Percentiles rank a stretch among this genome's conserved stretches.
Conservation (phyloP, 2,113 vertebrate species). For the Paracanthobrama guichenoti region DNA sequence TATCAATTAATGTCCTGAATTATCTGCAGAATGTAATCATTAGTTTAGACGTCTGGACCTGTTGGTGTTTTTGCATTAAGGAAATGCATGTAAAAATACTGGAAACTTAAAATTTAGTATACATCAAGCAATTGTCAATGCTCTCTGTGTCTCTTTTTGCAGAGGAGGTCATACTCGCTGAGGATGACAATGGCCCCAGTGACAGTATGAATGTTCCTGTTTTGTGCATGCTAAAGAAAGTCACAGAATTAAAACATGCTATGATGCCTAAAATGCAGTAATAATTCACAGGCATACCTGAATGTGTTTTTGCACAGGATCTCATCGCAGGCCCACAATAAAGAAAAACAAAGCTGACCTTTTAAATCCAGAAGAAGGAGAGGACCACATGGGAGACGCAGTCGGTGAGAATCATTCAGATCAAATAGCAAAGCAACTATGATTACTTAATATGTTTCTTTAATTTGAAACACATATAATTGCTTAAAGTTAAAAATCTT, state of each 20-base stretch:
- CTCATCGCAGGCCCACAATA: constrained; percentile 84
- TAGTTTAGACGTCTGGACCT: neutral
- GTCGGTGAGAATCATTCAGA: constrained; percentile 74
- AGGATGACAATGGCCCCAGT: constrained; percentile 80
- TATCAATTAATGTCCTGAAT: neutral
- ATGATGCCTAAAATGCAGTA: neutral
- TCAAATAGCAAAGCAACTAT: neutral
- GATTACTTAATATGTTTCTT: neutral
- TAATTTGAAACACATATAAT: neutral
- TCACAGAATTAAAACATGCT: neutral
- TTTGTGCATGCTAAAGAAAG: constrained; percentile 5
- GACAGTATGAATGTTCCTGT: constrained; percentile 75
- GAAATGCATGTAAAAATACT: neutral
- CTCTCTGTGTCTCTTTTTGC: constrained; percentile 23
- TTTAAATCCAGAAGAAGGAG: constrained; percentile 85
- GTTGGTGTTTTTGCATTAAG: neutral
- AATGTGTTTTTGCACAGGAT: constrained; percentile 58
- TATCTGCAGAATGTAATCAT: neutral
- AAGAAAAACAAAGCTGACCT: constrained; percentile 91
- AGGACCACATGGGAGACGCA: constrained; percentile 84
- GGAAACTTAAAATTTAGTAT: neutral
- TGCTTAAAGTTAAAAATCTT: neutral
- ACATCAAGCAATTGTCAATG: neutral
- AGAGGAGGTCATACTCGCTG: constrained; percentile 90
- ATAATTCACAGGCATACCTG: constrained; percentile 2